Evolutionary conservation across 2,888 invertebrate genomes (phyloP), one percentile per base, ranked within the genome.

Genomic region (Deroplatys truncata): DNA sequence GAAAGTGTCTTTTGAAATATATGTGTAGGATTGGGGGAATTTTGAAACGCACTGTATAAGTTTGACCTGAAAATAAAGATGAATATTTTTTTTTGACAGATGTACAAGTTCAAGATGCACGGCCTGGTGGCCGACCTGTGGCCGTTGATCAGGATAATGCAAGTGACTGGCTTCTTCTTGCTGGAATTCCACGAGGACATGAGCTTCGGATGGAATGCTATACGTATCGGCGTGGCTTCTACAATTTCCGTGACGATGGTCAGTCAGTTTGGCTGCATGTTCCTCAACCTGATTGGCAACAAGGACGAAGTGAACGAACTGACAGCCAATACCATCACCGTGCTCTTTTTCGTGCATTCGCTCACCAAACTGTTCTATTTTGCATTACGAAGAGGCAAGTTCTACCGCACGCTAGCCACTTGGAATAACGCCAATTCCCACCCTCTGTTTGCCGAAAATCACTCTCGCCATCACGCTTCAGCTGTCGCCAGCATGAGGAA

Each of bases 61-160:
- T 43, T 35, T 8, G 1, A 43, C 43, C 10, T 13, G 43, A 13
- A 1, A 43, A 43, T 13, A 1, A 10, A 43, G 43, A 43, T 20
- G 20, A 16, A 4, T 72, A 2, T 0, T 56, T n/a, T n/a, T 25
- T 20, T 20, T 72, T 72, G 20, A 20, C 89, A 90, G 94, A 94
- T 95, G 94, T 94, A 95, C 93, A 93, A 94, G 93, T 94, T 94
- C 91, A 95, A 95, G 92, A 94, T 94, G 91, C 93, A 94, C 91
- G 97, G 97, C 93, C 96, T 98, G 88, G 97, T 97, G 94, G 96
- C 97, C 93, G 98, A 98, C 93, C 94, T 98, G 92, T 96, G 97
- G 96, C 97, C 97, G 84, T 97, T 97, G 92, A 97, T 98, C 92
- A 95, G 95, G 92, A 93, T 97, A 90, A 97, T 98, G 96, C 96